These are phyloP conservation scores for Odocoileus hemionus DNA, from an alignment of 2,113 vertebrate species.

Conservation along the genomic window DNA sequence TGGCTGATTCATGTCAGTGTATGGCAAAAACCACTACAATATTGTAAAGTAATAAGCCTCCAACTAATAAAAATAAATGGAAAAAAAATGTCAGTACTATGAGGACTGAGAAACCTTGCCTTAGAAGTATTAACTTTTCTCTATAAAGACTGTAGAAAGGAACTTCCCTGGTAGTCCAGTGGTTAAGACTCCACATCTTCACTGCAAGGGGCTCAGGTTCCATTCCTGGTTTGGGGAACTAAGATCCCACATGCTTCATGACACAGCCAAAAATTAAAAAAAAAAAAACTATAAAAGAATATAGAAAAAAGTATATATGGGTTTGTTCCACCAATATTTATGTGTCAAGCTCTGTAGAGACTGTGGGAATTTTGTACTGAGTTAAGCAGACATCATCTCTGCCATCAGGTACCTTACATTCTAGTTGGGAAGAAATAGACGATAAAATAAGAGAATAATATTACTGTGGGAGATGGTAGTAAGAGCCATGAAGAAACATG, in stretches of 20 bases:
- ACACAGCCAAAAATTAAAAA: not conserved
- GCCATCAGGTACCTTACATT: not conserved
- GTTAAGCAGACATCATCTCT: not conserved
- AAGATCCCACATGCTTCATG: not conserved
- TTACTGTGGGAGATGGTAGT: not conserved
- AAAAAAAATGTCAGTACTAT: not conserved
- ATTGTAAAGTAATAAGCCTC: too few species aligned
- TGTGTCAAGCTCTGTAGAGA: not conserved
- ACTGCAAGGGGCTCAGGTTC: not conserved
- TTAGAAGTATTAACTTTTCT: not conserved
- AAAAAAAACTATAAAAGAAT: not conserved
- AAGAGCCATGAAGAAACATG: not conserved
- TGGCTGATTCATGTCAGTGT: too few species aligned
- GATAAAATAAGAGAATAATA: not conserved
- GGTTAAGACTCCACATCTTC: not conserved
- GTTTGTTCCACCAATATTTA: not conserved
- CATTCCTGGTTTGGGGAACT: not conserved
- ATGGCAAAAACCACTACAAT: too few species aligned
- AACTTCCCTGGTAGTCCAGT: not conserved
- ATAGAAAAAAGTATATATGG: not conserved
- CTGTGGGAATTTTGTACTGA: not conserved
- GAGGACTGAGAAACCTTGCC: not conserved
- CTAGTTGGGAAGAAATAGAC: not conserved
- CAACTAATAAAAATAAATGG: too few species aligned
- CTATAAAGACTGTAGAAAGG: not conserved